A percentile compares a stretch with the other conserved stretches of the same genome.
Conservation (phyloP, 2,888 invertebrate genomes). For the Cyaniris semiargus region DNA sequence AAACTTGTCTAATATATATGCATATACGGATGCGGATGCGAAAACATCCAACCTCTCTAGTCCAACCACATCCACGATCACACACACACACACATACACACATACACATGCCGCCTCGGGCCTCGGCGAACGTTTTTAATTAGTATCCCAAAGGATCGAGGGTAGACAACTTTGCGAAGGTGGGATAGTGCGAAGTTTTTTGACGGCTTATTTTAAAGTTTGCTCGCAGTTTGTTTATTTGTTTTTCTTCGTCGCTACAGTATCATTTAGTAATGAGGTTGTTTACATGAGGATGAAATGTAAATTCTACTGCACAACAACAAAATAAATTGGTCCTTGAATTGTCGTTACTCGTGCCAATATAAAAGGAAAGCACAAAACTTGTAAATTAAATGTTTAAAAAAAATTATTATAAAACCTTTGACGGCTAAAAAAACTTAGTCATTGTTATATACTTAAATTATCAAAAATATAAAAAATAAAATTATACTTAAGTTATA, state of each 20-base stretch:
- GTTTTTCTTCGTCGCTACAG: not conserved
- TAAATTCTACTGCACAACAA: not conserved
- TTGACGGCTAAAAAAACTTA: no score
- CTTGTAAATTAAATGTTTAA: no score
- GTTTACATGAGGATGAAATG: not conserved
- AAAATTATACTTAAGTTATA: no score
- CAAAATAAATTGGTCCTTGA: not conserved
- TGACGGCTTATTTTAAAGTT: not conserved
- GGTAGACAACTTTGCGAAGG: constrained; percentile 9
- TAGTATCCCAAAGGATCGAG: constrained; percentile 56
- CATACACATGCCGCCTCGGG: constrained; percentile 43
- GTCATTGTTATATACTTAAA: no score
- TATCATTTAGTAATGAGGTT: not conserved
- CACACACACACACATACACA: not conserved
- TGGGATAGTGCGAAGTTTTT: constrained; percentile 20
- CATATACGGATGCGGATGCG: not conserved
- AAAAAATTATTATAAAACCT: no score
- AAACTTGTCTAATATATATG: not conserved
- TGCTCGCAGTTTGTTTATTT: not conserved
- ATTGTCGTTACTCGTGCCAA: no score
- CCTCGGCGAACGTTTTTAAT: constrained; percentile 73
- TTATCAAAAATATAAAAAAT: no score
- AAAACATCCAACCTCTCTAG: not conserved
- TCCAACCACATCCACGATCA: not conserved
- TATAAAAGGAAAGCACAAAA: no score